Base-by-base conservation (phyloP, 2,888 invertebrate genomes). In the Choreutis nemorana region DNA sequence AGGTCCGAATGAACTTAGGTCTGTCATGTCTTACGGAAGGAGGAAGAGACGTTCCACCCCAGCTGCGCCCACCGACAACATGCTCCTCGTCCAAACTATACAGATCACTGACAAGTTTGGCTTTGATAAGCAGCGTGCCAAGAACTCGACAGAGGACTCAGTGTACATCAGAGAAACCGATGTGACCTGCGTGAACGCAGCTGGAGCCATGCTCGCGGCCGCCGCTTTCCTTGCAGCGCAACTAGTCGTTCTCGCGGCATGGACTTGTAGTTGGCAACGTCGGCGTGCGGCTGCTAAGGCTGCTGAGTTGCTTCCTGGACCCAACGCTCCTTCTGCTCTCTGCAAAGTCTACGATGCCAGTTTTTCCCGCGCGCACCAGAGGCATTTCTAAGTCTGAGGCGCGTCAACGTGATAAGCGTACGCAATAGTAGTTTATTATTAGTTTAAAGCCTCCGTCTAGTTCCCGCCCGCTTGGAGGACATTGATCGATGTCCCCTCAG, bases 81-180 rank as follows among this genome's bases (percentile, higher is more conserved):
- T 94, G 71, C 84, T 94, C 11, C 82, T 94, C 35, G 93, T 94
- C 15, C 92, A 94, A 62, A 90, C 92, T 33, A 94, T 95, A 54
- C 92, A 92, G 68, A 94, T 94, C 57, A 92, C 91, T 18, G 94
- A 95, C 75, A 92, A 93, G 64, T 94, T 94, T 64, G 91, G 91
- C 21, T 92, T 91, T 67, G 89, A 90, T 50, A 85, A 84, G 52
- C 84, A 83, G 47, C 83, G 83, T 37, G 83, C 85, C 30, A 82
- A 80, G 57, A 83, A 83, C 49, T 71, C 82, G 34, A 83, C 84
- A 42, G 86, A 85, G 51, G 89, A 90, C 63, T 86, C 88, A 26
- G 83, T 89, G 28, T 90, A 84, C 73, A 81, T 89, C 41, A 82
- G 86, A 40, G 85, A 82, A 59, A 83, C 82, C 39, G 70, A 73